These are phyloP conservation scores for Agonum fuliginosum DNA, from an alignment of 2,888 invertebrate genomes.

Conservation along the genomic window DNA sequence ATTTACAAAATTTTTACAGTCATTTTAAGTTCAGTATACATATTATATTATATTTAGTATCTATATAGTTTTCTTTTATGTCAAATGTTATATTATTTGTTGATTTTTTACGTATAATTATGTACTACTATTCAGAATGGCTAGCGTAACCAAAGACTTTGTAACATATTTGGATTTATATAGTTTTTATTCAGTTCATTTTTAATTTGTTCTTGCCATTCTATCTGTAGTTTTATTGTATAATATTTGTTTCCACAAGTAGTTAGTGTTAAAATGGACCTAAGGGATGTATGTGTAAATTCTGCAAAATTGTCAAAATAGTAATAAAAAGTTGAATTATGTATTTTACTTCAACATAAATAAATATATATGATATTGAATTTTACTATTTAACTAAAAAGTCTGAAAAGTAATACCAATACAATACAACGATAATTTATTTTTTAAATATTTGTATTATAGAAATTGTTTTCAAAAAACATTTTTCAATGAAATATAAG, in stretches of 20 bases:
- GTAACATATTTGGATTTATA: constrained; percentile 70
- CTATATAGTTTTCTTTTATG: constrained; percentile 65
- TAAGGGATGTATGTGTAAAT: constrained; percentile 71
- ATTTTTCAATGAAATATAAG: too few relatives aligned
- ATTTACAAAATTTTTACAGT: constrained; percentile 61
- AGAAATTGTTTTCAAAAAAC: too few relatives aligned
- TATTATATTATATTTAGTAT: constrained; percentile 62
- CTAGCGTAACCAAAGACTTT: constrained; percentile 73
- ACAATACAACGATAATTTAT: too few relatives aligned
- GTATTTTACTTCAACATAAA: constrained; percentile 70
- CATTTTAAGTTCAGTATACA: constrained; percentile 53
- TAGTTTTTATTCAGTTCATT: constrained; percentile 64
- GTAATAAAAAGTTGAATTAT: constrained; percentile 71
- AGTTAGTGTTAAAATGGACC: constrained; percentile 68
- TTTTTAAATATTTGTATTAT: too few relatives aligned
- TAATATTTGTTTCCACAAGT: constrained; percentile 61
- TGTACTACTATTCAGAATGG: constrained; percentile 68
- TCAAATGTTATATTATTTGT: constrained; percentile 66
- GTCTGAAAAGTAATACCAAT: too few relatives aligned
- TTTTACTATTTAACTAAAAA: too few relatives aligned
- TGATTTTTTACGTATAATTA: constrained; percentile 64
- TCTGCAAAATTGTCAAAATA: constrained; percentile 70
- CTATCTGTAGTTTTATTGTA: constrained; percentile 65
- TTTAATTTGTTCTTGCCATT: constrained; percentile 64
- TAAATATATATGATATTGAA: constrained; percentile 53